phyloP scores from a whole-genome alignment of 1,140 invertebrate genomes.

The Drosophila murphyi region DNA sequence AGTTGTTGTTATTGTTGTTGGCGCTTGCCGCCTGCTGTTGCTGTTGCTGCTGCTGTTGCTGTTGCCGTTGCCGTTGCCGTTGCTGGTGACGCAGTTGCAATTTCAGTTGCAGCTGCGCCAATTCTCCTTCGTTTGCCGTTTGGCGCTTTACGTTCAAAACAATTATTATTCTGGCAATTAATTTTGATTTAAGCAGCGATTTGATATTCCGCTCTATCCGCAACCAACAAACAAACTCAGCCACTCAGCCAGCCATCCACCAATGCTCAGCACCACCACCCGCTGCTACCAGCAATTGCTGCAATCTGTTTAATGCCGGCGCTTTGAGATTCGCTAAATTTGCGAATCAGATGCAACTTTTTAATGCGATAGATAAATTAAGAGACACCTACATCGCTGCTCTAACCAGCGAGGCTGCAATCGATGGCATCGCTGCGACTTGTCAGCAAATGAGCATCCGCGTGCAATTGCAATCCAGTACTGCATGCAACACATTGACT shows the following conservation, averaged over 20 bases:
- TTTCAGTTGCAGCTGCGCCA: constrained; percentile 77
- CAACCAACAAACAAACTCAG: constrained; percentile 31
- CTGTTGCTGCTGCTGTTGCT: constrained; percentile 68
- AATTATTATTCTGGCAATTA: constrained; percentile 84
- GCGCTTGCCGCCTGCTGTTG: constrained; percentile 53
- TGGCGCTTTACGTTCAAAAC: constrained; percentile 82
- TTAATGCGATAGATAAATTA: constrained; percentile 41
- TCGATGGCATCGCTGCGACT: constrained; percentile 8
- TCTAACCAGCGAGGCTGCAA: background rate
- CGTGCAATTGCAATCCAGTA: constrained; percentile 12
- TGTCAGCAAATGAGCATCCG: constrained; percentile 43
- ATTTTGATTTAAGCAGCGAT: constrained; percentile 83
- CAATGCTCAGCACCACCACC: constrained; percentile 22
- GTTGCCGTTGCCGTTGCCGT: constrained; percentile 67
- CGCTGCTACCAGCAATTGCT: constrained; percentile 30
- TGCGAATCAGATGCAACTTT: constrained; percentile 49
- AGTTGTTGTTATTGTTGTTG: constrained; percentile 34
- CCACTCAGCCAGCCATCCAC: constrained; percentile 26
- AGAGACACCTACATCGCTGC: constrained; percentile 44
- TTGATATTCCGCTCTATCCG: constrained; percentile 71
- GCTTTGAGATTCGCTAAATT: constrained; percentile 48
- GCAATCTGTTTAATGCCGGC: constrained; percentile 40
- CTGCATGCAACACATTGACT: background rate
- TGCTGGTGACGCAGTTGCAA: constrained; percentile 68
- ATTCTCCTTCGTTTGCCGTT: constrained; percentile 73